Conservation (phyloP, 1,140 invertebrate species). For the Trichomalopsis sarcophagae region DNA sequence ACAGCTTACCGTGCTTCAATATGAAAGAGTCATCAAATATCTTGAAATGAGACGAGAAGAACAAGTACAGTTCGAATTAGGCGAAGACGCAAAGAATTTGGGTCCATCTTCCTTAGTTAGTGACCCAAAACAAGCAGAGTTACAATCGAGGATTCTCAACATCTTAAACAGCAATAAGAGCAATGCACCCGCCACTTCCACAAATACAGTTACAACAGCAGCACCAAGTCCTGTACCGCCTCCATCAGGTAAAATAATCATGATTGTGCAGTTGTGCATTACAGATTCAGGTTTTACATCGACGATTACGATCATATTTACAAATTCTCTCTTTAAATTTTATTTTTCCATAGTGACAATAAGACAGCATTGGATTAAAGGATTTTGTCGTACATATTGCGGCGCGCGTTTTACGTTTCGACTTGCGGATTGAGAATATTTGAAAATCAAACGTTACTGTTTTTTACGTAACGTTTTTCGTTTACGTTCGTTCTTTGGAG, state of each 20-base stretch:
- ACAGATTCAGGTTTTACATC: background rate
- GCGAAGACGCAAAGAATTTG: constrained; percentile 74
- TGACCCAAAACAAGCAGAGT: constrained; percentile 80
- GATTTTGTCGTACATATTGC: constrained; percentile 17
- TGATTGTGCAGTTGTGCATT: constrained; percentile 17
- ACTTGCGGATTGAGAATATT: background rate
- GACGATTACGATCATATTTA: constrained; percentile 9
- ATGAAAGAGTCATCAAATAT: constrained; percentile 87
- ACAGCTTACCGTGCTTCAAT: constrained; percentile 86
- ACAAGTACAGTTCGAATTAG: constrained; percentile 83
- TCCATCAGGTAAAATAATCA: constrained; percentile 63
- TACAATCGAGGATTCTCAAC: constrained; percentile 90
- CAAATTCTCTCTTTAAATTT: constrained; percentile 15
- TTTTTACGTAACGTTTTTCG: background rate
- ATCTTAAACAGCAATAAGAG: constrained; percentile 82
- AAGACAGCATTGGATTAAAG: background rate
- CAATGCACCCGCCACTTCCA: constrained; percentile 51
- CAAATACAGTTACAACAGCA: constrained; percentile 62
- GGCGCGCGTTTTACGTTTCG: constrained; percentile 31
- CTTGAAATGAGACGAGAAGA: constrained; percentile 84
- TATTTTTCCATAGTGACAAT: constrained; percentile 33
- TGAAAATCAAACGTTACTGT: background rate
- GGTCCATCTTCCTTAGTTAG: constrained; percentile 71
- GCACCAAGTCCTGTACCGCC: constrained; percentile 67
- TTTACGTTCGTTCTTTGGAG: background rate